Percentiles rank a stretch among this genome's conserved stretches.
These are phyloP conservation scores for Torymus texanus DNA, from an alignment of 2,888 invertebrate genomes.

Conservation along the genomic window DNA sequence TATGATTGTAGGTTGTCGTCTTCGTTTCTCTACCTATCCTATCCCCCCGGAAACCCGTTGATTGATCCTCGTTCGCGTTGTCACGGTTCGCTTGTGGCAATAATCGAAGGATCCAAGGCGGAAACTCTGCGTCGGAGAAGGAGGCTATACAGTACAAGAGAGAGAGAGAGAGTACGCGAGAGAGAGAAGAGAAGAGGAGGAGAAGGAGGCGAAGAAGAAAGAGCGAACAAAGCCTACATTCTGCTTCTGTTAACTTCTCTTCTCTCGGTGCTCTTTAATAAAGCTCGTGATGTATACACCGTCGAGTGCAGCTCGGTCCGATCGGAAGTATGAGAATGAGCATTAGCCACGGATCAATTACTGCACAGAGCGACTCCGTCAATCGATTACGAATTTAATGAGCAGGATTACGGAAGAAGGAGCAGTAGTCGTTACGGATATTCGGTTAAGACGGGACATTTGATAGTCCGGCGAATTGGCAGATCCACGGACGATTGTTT, in stretches of 20 bases:
- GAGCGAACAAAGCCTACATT: neutral
- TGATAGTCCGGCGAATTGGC: neutral
- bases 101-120: constrained; percentile 64
- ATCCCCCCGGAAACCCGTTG: constrained; percentile 56
- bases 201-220: neutral
- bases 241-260: constrained; percentile 21
- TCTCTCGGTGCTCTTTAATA: constrained; percentile 31
- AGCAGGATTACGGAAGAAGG: neutral
- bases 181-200: neutral
- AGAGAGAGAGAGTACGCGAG: neutral
- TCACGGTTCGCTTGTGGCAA: constrained; percentile 63
- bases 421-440: no score
- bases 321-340: constrained; percentile 19
- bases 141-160: no score
- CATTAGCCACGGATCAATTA: no score
- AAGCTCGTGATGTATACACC: neutral
- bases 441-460: neutral
- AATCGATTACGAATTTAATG: constrained; percentile 2
- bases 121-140: constrained; percentile 56
- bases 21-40: constrained; percentile 14
- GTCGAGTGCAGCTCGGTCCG: neutral
- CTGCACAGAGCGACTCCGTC: neutral
- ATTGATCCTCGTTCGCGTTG: constrained; percentile 62
- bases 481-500: neutral
- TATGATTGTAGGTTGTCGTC: constrained; percentile 5